Evolutionary conservation across 2,888 invertebrate genomes (phyloP), one percentile per base, ranked within the genome.

Genomic region (Latheticus oryzae): DNA sequence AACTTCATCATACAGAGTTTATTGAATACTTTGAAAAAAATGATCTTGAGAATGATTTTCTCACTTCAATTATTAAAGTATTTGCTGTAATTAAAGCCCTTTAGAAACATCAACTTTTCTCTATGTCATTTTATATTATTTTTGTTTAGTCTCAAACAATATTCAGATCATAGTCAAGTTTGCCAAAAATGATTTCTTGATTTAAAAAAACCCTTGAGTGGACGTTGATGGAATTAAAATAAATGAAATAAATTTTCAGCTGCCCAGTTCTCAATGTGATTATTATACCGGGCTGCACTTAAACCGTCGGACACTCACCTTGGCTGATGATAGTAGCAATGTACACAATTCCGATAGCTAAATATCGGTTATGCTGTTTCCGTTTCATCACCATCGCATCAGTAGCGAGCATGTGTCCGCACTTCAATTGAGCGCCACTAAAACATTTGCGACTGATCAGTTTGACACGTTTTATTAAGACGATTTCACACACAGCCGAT

Each of bases 281-380:
- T 66, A 63, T 74, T n/a, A n/a, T n/a, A 73, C 73, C 38, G 73
- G 71, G 70, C 67, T 64, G 65, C 68, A 65, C 42, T 50, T 35
- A 60, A 50, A 52, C 45, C 63, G 58, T 51, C 45, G 51, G 51
- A 35, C 58, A 71, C 72, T 73, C 69, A 85, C 85, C 85, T 79
- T 85, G 84, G 70, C 84, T 84, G 70, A 85, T 83, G 65, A 85
- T 83, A 28, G 84, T 85, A 64, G 83, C 82, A 72, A 85, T 82
- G 67, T 85, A 85, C 63, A 85, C 80, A 70, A 84, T 75, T 78
- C 82, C 84, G 72, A 85, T 83, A 59, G 82, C 81, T 65, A 85
- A 76, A 64, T 76, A 77, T 73, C 82, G 74, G 64, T 74, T 76
- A 52, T 74, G 74, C 61, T 73, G 72, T 66, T 73, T 75, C 42